Percentiles rank a stretch among this genome's conserved stretches.
Conservation (phyloP, 2,113 vertebrate species). For the Spheniscus mendiculus region DNA sequence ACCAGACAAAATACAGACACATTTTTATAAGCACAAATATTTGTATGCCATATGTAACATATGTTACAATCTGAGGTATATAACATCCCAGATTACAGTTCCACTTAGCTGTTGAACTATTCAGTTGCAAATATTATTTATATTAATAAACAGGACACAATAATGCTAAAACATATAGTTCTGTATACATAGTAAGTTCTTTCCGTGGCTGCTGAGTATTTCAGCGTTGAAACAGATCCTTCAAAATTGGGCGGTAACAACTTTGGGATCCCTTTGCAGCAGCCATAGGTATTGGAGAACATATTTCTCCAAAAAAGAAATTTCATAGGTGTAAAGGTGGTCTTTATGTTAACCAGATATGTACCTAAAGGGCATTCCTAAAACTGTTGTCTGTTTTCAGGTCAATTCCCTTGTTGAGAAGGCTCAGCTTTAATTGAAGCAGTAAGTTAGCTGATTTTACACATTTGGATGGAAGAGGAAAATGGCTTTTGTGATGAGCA, state of each 20-base stretch:
- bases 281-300: not conserved
- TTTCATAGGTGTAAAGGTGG: not conserved
- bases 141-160: not conserved
- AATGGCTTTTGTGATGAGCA: conserved; percentile 85
- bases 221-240: not conserved
- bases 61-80: not conserved
- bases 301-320: not conserved
- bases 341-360: not conserved
- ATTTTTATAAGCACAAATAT: not conserved
- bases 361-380: not conserved
- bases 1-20: not conserved
- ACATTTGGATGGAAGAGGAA: conserved; percentile 77
- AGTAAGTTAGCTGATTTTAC: conserved; percentile 58
- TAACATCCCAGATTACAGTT: not conserved
- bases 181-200: not conserved
- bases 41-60: not conserved
- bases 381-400: not conserved
- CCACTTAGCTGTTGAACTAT: not conserved
- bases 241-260: not conserved
- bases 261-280: not conserved
- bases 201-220: not conserved
- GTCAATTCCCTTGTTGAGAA: conserved; percentile 12
- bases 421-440: conserved; percentile 42
- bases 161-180: not conserved
- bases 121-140: not conserved